Evolutionary conservation across 1,140 invertebrate genomes (phyloP).

Genomic region (Luehdorfia chinensis): DNA sequence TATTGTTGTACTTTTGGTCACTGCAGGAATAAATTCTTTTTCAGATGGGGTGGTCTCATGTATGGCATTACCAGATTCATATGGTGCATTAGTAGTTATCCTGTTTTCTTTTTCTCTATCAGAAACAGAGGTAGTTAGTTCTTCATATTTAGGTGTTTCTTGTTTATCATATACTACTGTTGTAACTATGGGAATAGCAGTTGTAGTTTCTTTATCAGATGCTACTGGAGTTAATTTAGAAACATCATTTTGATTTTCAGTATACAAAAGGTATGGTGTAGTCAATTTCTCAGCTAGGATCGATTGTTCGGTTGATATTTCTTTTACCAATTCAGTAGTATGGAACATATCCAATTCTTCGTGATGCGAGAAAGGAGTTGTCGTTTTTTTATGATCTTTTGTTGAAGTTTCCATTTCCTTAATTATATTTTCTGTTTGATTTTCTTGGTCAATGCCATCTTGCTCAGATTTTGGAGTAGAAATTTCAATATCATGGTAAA

Average conservation of each 20-base stretch:
- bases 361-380: neutral
- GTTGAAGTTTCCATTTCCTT: slow-evolving; percentile 1
- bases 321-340: neutral
- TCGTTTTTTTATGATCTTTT: neutral
- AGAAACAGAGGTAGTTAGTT: neutral
- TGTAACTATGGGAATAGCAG: neutral
- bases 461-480: slow-evolving; percentile 26
- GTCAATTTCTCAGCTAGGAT: slow-evolving; percentile 17
- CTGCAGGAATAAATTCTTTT: slow-evolving; percentile 33
- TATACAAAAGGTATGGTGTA: neutral
- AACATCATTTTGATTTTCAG: slow-evolving; percentile 1
- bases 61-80: neutral
- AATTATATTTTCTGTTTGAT: slow-evolving; percentile 1
- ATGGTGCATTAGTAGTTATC: neutral
- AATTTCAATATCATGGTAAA: slow-evolving; percentile 21
- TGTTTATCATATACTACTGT: slow-evolving; percentile 1
- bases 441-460: slow-evolving; percentile 17
- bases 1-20: slow-evolving; percentile 37
- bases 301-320: slow-evolving; percentile 22
- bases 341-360: neutral
- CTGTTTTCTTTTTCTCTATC: slow-evolving; percentile 3
- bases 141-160: slow-evolving; percentile 9
- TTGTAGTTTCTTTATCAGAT: neutral
- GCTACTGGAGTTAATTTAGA: neutral
- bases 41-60: slow-evolving; percentile 33